These are phyloP conservation scores for Halictus rubicundus DNA, from an alignment of 1,140 invertebrate genomes.

Conservation along the genomic window DNA sequence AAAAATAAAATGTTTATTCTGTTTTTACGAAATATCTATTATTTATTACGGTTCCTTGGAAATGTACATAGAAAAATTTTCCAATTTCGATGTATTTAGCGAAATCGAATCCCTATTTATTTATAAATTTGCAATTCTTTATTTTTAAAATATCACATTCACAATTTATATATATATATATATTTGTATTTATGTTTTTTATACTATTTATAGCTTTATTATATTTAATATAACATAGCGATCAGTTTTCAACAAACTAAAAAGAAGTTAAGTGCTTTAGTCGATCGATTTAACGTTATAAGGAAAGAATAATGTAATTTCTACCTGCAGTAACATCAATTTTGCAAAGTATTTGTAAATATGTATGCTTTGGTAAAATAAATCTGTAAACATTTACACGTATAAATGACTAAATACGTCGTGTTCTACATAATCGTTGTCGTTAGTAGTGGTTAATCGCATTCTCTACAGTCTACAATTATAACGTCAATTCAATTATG, in stretches of 20 bases:
- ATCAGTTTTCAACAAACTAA: slow-evolving; percentile 24
- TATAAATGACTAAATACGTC: slow-evolving; percentile 40
- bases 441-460: no score
- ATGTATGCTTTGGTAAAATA: slow-evolving; percentile 73
- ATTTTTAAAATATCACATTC: slow-evolving; percentile 14
- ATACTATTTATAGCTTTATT: slow-evolving; percentile 45
- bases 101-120: not conserved
- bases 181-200: slow-evolving; percentile 47
- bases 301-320: slow-evolving; percentile 53
- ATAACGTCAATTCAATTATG: no score
- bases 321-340: slow-evolving; percentile 56
- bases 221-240: slow-evolving; percentile 20
- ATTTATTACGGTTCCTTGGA: slow-evolving; percentile 51
- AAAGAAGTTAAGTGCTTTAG: slow-evolving; percentile 29
- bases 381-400: slow-evolving; percentile 63
- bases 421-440: slow-evolving; percentile 40
- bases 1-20: slow-evolving; percentile 39
- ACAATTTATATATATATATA: slow-evolving; percentile 41
- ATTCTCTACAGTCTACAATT: no score
- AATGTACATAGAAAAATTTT: slow-evolving; percentile 62
- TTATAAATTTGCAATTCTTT: slow-evolving; percentile 2
- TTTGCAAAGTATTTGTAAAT: slow-evolving; percentile 73
- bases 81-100: slow-evolving; percentile 9
- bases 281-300: slow-evolving; percentile 39
- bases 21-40: slow-evolving; percentile 34